Conservation (phyloP, 1,140 invertebrate species). For the Pogonomyrmex barbatus region DNA sequence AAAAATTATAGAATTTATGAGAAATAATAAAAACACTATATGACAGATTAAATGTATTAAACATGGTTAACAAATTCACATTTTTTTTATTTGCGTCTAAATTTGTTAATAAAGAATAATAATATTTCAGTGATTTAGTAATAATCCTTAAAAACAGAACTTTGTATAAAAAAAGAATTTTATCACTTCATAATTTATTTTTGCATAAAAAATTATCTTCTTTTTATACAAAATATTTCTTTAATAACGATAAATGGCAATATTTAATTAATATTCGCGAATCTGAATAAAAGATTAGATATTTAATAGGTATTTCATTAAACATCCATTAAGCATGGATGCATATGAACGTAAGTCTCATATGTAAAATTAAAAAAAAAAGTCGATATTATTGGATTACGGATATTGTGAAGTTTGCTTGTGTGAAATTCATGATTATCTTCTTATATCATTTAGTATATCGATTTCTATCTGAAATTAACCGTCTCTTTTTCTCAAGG, state of each 20-base stretch:
- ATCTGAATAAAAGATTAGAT: constrained; percentile 15
- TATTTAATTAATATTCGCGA: constrained; percentile 25
- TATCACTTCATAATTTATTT: background rate
- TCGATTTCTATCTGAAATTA: constrained; percentile 49
- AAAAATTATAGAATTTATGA: background rate
- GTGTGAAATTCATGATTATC: constrained; percentile 42
- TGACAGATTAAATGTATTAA: background rate
- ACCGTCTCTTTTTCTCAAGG: constrained; percentile 5
- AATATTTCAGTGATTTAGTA: too few species aligned
- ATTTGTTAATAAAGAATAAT: background rate
- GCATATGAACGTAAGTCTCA: background rate
- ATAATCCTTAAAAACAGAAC: too few species aligned
- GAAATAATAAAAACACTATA: background rate
- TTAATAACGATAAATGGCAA: background rate
- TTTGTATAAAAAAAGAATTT: background rate
- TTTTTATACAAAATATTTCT: background rate
- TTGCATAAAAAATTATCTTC: background rate
- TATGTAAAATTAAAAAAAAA: constrained; percentile 33
- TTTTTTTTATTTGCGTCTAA: background rate
- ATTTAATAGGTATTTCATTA: constrained; percentile 14
- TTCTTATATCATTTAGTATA: constrained; percentile 11
- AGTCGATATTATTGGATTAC: constrained; percentile 26
- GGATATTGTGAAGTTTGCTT: background rate
- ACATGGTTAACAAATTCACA: background rate
- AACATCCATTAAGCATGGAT: background rate